These are phyloP conservation scores for Glossophaga mutica DNA, from an alignment of 2,797 vertebrate species.

Conservation along the genomic window DNA sequence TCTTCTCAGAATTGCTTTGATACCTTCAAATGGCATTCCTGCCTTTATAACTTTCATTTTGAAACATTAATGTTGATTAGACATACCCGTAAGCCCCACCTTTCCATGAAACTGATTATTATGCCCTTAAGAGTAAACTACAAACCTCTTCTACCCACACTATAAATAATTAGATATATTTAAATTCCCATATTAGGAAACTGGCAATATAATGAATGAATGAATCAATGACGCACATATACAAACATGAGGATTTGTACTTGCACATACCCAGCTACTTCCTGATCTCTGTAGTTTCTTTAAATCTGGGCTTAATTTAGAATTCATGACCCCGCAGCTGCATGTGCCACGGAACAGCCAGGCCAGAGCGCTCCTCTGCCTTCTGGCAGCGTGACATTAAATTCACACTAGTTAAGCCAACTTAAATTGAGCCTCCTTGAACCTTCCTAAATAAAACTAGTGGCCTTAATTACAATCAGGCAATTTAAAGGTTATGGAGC, in stretches of 20 bases:
- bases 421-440: conserved; percentile 76
- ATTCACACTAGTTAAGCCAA: conserved; percentile 78
- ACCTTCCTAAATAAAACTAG: conserved; percentile 79
- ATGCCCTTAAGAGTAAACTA: not conserved
- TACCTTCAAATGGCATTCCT: not conserved
- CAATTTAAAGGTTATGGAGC: conserved; percentile 76
- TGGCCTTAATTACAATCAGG: conserved; percentile 76
- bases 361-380: conserved; percentile 56
- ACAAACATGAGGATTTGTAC: not conserved
- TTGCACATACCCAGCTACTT: not conserved
- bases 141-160: not conserved
- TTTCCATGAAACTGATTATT: not conserved
- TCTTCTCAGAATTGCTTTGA: not conserved
- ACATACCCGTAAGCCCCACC: not conserved
- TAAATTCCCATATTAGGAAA: not conserved
- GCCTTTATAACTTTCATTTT: not conserved
- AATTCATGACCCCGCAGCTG: conserved; percentile 55
- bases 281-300: conserved; percentile 30
- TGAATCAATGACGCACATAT: not conserved
- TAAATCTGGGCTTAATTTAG: conserved; percentile 67
- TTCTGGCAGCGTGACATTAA: conserved; percentile 75
- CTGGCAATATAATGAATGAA: not conserved
- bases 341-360: conserved; percentile 31
- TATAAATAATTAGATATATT: not conserved
- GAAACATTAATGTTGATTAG: not conserved